phyloP scores from a whole-genome alignment of 2,113 vertebrate genomes.

The Myrmophylax atrothorax region DNA sequence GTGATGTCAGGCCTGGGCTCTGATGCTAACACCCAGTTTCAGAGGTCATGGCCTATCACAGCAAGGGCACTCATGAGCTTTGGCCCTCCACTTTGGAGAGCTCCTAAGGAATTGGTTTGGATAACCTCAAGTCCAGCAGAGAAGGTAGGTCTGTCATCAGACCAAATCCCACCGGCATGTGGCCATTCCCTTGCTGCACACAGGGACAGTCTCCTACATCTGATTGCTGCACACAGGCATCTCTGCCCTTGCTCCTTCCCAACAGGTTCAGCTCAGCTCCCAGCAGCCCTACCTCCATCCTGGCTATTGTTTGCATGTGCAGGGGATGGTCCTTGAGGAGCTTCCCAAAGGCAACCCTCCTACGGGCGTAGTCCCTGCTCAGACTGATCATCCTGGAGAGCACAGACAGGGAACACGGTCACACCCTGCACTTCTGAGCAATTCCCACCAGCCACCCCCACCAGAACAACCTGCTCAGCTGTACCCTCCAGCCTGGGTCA shows the following conservation, averaged over 20 bases:
- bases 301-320: slow-evolving; percentile 81
- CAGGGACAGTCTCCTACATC: neutral
- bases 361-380: slow-evolving; percentile 81
- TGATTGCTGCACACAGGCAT: neutral
- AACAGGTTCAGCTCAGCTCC: neutral
- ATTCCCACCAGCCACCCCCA: neutral
- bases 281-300: slow-evolving; percentile 80
- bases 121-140: neutral
- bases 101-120: neutral
- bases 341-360: slow-evolving; percentile 82
- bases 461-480: neutral
- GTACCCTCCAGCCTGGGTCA: neutral
- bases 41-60: neutral
- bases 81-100: neutral
- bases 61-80: neutral
- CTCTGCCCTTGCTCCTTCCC: neutral
- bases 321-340: slow-evolving; percentile 84
- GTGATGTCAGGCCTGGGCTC: neutral
- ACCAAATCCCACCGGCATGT: neutral
- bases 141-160: neutral
- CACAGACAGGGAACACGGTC: neutral
- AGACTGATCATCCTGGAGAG: slow-evolving; percentile 78
- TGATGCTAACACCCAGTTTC: neutral
- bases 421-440: neutral
- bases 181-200: neutral